Conservation (phyloP, 1,140 invertebrate genomes). For the Magallana gigas region DNA sequence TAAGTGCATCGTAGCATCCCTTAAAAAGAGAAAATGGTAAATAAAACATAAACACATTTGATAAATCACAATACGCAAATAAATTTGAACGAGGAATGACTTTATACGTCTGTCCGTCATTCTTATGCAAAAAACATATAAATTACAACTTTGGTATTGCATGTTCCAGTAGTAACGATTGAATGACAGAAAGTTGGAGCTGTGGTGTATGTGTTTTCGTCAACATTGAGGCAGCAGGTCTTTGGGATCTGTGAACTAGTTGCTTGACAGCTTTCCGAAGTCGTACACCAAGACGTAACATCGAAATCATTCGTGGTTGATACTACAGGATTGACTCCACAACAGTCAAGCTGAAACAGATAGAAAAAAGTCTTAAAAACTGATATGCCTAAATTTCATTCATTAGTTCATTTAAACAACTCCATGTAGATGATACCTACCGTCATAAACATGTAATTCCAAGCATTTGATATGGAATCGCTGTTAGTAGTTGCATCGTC, state of each 20-base stretch:
- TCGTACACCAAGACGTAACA: background rate
- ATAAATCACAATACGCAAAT: background rate
- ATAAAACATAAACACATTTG: background rate
- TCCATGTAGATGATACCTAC: background rate
- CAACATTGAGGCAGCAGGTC: constrained; percentile 3
- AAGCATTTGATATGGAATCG: constrained; percentile 20
- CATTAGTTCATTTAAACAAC: too few species aligned
- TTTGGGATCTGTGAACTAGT: background rate
- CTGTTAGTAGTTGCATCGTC: background rate
- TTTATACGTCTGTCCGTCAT: background rate
- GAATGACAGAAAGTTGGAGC: background rate
- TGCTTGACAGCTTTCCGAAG: background rate
- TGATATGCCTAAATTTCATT: too few species aligned
- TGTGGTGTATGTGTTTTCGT: background rate
- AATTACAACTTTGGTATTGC: background rate
- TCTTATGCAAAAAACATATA: background rate
- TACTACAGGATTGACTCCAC: background rate
- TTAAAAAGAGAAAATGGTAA: background rate
- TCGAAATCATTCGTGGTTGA: background rate
- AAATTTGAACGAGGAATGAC: background rate
- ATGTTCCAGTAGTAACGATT: background rate
- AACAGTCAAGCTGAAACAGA: background rate
- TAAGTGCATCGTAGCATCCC: constrained; percentile 20
- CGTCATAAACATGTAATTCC: constrained; percentile 49
- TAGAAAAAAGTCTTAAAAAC: too few species aligned